Evolutionary conservation across 2,888 invertebrate species (phyloP), one percentile per base, ranked within the genome.

Genomic region (Drosophila formosana): DNA sequence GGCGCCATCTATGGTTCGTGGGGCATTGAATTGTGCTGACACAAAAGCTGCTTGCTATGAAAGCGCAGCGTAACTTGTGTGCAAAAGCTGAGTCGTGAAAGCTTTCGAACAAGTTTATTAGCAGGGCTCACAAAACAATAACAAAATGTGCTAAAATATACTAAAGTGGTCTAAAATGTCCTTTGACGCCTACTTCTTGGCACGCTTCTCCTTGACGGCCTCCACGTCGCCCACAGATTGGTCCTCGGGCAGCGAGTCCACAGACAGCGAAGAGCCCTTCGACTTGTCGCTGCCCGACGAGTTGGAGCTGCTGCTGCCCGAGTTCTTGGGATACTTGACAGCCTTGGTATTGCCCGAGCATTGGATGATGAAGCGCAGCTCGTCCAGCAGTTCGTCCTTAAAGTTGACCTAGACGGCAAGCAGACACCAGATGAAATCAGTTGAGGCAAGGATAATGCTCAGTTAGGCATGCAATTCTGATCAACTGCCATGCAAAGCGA

Each of bases 271-370:
- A 0, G 90, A 78, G 6, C 79, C 72, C 53, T 90, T 91, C 2
- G 91, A 90, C 34, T 80, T 81, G 13, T 80, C 72, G 52, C 78
- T 80, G 26, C 72, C 66, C 9, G 50, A 66, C 0, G 89, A 80
- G 9, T 71, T 72, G 0, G 82, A 80, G 13, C 75, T 76, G 11
- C 75, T 76, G 11, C 81, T 83, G 39, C 45, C 75, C 0, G 90
- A 89, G 8, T 85, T 86, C 67, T 91, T 90, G 1, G 91, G 91
- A 69, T 95, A 95, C 55, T 94, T 93, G 0, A 96, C 95, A 0
- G 95, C 95, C 88, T 96, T 96, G 0, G 95, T 94, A 53, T 95
- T 95, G 28, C 95, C 95, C 45, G 95, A 95, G 83, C 95, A 96
- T 88, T 95, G 94, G 2, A 95, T 89, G 32, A 96, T 94, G 87